Evolutionary conservation across 1,140 invertebrate genomes (phyloP).

Genomic region (Medauroidea extradentata): DNA sequence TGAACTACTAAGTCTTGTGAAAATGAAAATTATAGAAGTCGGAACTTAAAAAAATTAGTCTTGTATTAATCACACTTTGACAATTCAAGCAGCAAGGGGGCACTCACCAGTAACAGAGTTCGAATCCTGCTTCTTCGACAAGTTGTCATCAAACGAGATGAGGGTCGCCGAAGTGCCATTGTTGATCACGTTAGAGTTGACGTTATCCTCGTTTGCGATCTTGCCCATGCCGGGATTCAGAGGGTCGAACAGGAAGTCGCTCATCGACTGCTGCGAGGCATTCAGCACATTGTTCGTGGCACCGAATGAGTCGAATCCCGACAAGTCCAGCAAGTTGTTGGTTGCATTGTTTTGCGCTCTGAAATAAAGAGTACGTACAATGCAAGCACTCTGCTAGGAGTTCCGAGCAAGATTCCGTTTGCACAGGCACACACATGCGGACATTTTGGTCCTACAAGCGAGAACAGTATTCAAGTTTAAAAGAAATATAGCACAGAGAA

Average conservation of each 20-base stretch:
- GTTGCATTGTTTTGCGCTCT: slow-evolving; percentile 17
- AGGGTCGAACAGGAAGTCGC: neutral
- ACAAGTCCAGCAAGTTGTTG: slow-evolving; percentile 18
- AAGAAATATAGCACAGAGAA: no score
- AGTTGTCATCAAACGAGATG: slow-evolving; percentile 13
- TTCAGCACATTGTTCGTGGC: neutral
- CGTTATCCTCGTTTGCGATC: slow-evolving; percentile 15
- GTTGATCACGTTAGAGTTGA: slow-evolving; percentile 15
- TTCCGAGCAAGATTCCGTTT: no score
- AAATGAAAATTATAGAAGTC: no score
- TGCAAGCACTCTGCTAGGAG: no score
- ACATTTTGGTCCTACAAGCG: no score
- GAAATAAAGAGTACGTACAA: slow-evolving; percentile 3
- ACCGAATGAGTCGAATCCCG: slow-evolving; percentile 14
- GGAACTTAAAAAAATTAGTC: no score
- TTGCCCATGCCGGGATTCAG: slow-evolving; percentile 7
- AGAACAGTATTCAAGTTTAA: no score
- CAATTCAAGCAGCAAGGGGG: neutral
- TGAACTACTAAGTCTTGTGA: no score
- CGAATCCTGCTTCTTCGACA: slow-evolving; percentile 13
- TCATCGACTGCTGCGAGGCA: neutral
- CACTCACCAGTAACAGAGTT: slow-evolving; percentile 16
- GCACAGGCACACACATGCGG: no score
- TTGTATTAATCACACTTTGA: no score
- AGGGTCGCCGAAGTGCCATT: slow-evolving; percentile 6